Evolutionary conservation across 2,797 vertebrate genomes (phyloP).

Genomic region (Clarias laeviceps): DNA sequence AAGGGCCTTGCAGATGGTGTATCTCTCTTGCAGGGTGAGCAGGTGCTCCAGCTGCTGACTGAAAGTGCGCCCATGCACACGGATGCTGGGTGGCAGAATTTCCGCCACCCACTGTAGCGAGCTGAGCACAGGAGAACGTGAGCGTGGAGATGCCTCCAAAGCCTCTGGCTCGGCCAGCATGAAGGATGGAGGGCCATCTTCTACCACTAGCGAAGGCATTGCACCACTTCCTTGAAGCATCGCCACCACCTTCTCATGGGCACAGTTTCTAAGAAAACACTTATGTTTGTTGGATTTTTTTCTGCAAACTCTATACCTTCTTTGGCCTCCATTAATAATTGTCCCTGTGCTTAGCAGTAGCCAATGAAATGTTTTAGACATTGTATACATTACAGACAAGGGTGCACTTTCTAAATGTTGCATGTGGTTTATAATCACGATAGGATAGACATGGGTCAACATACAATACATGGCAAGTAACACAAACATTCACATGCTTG

Average conservation of each 20-base stretch:
- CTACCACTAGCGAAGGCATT: conserved; percentile 95
- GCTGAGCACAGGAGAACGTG: conserved; percentile 85
- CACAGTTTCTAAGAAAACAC: conserved; percentile 81
- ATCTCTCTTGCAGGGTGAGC: conserved; percentile 91
- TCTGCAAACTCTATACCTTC: neutral
- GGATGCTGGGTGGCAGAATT: conserved; percentile 95
- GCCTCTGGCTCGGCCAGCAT: conserved; percentile 69
- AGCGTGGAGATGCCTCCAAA: conserved; percentile 67
- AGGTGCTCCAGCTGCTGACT: conserved; percentile 95
- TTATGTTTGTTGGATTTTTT: conserved; percentile 20
- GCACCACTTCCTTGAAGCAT: conserved; percentile 98
- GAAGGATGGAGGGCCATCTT: conserved; percentile 85
- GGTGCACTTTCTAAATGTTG: neutral
- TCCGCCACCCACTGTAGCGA: conserved; percentile 97
- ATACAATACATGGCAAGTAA: neutral
- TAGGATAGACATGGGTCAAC: neutral
- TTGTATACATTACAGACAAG: neutral
- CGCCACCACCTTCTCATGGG: conserved; percentile 97
- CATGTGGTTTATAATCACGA: neutral
- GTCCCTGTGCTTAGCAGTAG: neutral
- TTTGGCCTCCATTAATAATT: neutral
- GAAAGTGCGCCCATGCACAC: conserved; percentile 92
- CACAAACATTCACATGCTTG: neutral
- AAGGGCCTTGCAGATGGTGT: conserved; percentile 88
- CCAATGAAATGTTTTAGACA: neutral